phyloP scores from a whole-genome alignment of 2,113 vertebrate species.

The Gymnogyps californianus region DNA sequence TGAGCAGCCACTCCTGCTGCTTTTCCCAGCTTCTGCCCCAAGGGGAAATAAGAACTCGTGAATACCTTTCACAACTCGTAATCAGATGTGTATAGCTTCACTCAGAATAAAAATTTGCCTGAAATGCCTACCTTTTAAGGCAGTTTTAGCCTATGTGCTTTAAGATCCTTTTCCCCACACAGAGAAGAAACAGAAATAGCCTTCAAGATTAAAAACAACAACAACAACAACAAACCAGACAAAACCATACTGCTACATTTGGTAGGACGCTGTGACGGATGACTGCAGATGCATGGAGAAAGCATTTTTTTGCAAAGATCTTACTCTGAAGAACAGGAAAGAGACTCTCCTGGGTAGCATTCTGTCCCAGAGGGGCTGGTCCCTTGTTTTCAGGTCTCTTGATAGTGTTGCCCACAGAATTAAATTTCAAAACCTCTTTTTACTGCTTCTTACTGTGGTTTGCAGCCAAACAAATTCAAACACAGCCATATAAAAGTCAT shows the following conservation, averaged over 20 bases:
- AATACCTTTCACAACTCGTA: not conserved
- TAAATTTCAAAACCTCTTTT: not conserved
- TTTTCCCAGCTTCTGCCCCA: not conserved
- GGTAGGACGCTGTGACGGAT: not conserved
- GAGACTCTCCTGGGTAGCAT: not conserved
- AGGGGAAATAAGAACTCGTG: not conserved
- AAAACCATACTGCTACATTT: not conserved
- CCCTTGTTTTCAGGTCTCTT: not conserved
- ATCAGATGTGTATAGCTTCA: not conserved
- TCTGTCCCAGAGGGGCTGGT: not conserved
- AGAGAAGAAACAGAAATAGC: not conserved
- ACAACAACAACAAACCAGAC: not conserved
- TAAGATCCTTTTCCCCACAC: not conserved
- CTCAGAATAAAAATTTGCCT: not conserved
- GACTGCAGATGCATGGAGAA: not conserved
- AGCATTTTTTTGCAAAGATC: not conserved
- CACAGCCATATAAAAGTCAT: not conserved
- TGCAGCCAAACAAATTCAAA: not conserved
- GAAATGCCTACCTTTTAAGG: not conserved
- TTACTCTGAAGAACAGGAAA: not conserved
- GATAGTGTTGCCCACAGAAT: not conserved
- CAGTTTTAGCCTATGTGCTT: not conserved
- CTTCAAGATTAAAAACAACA: not conserved
- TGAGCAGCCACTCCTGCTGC: not conserved
- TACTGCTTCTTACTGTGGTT: not conserved